Evolutionary conservation across 2,888 invertebrate species (phyloP), one percentile per base, ranked within the genome.

Genomic region (Cheilosia grossa): DNA sequence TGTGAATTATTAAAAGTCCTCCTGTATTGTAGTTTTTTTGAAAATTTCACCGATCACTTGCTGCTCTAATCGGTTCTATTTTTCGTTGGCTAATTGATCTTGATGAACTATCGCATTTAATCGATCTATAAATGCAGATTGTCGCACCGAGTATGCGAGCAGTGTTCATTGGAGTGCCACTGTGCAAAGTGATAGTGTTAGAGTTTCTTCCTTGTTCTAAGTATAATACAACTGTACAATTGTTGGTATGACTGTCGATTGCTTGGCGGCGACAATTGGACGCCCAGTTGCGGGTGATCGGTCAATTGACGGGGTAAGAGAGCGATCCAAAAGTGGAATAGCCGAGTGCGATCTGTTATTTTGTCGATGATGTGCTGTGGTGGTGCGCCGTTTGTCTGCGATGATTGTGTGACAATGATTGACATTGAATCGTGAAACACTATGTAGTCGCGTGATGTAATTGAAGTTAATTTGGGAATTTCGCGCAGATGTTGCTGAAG

Each of bases 81-180:
- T 53, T 72, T 17, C 51, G 53, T 74, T 79, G 49, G 13, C 67
- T 19, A 58, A 79, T 64, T 74, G 82, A 74, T 64, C 67, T 58
- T 27, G 44, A n/a, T 69, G 82, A 82, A 79, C 79, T 79, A 51
- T 72, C 42, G 58, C 82, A 75, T 69, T 69, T 73, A 67, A 49
- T 42, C 80, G 67, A 56, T 56, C 42, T 27, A 42, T 64, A 63
- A 64, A 63, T 73, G 33, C 42, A 24, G 37, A 51, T 67, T 56
- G 61, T 72, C 61, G 54, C 33, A 49, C 49, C 64, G 44, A 37
- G 24, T n/a, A 51, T 42, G 51, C 44, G 63, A 24, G 3, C 40
- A 73, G 69, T 64, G 27, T 53, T 27, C 10, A 74, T 79, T 69
- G 79, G 58, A 73, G 78, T 73, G 61, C 2, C n/a, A 40, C 21